Percentiles rank a stretch among this genome's conserved stretches.
Evolutionary conservation across 2,797 vertebrate genomes (phyloP).

Genomic region (Pseudochaenichthys georgianus): DNA sequence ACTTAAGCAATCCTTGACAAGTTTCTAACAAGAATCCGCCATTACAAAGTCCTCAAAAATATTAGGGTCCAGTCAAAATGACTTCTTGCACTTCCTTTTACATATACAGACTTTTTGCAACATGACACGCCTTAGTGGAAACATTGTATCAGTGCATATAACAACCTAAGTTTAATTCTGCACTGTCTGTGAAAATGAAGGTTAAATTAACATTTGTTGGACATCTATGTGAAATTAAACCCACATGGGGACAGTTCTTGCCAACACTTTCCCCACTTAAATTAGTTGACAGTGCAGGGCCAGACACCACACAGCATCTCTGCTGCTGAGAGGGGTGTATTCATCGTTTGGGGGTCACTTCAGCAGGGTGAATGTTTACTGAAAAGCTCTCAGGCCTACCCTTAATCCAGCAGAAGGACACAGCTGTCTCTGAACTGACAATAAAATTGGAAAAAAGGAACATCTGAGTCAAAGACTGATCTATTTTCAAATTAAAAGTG

Average conservation of each 20-base stretch:
- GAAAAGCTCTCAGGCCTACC: slow-evolving; percentile 5
- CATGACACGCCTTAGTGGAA: neutral
- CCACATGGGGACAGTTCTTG: slow-evolving; percentile 5
- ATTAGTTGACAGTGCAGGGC: slow-evolving; percentile 10
- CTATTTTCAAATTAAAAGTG: neutral
- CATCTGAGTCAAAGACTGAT: neutral
- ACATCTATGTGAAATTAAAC: slow-evolving; percentile 11
- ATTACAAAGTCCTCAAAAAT: neutral
- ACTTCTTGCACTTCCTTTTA: neutral
- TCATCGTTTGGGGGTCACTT: slow-evolving; percentile 18
- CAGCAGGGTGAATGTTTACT: slow-evolving; percentile 12
- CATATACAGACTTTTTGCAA: neutral
- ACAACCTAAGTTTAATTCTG: neutral
- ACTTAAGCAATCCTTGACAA: neutral
- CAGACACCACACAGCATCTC: slow-evolving; percentile 22
- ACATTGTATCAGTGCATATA: neutral
- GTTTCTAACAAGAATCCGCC: neutral
- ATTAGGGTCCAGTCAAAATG: neutral
- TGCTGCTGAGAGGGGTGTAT: slow-evolving; percentile 11
- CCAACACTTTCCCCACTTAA: slow-evolving; percentile 5
- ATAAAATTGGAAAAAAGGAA: neutral
- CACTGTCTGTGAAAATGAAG: neutral
- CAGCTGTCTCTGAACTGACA: neutral
- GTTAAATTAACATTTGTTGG: slow-evolving; percentile 17
- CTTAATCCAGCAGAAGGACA: slow-evolving; percentile 23